Conservation (phyloP, 37 sponge, comb jelly and placozoan genomes). For the Halichondria panicea region DNA sequence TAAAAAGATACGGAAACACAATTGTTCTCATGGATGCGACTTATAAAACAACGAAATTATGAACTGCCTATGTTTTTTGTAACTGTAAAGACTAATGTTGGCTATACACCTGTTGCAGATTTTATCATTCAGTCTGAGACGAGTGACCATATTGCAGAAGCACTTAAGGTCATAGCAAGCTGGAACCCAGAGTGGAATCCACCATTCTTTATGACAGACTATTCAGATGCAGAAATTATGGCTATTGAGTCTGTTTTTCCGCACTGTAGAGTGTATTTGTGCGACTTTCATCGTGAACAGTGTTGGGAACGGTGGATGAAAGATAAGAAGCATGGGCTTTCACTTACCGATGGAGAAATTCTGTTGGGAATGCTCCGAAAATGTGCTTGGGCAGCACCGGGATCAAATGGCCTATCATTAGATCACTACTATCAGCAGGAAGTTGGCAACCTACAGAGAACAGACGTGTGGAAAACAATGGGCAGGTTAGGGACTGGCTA, state of each 20-base stretch:
- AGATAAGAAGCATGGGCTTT: conserved; percentile 20
- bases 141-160: conserved; percentile 9
- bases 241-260: conserved; percentile 4
- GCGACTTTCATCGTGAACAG: conserved; percentile 53
- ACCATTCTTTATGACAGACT: conserved; percentile 23
- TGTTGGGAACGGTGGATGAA: conserved; percentile 37
- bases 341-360: conserved; percentile 4
- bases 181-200: conserved; percentile 39
- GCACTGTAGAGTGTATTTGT: conserved; percentile 4
- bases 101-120: conserved; percentile 30
- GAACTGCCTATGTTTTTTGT: conserved; percentile 32
- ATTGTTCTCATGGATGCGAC: conserved; percentile 25
- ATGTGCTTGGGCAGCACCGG: conserved; percentile 14
- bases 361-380: conserved; percentile 3
- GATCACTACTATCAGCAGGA: not conserved
- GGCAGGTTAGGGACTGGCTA: conserved; percentile 4
- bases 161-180: conserved; percentile 5
- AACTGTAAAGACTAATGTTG: conserved; percentile 30
- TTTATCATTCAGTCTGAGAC: conserved; percentile 25
- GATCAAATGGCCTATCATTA: not conserved
- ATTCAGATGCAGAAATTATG: conserved; percentile 19
- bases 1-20: conserved; percentile 17
- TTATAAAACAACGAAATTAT: conserved; percentile 22
- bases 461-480: conserved; percentile 1
- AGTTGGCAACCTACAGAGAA: not conserved